phyloP scores from a whole-genome alignment of 1,140 invertebrate genomes.

The Parapsyche elsis region DNA sequence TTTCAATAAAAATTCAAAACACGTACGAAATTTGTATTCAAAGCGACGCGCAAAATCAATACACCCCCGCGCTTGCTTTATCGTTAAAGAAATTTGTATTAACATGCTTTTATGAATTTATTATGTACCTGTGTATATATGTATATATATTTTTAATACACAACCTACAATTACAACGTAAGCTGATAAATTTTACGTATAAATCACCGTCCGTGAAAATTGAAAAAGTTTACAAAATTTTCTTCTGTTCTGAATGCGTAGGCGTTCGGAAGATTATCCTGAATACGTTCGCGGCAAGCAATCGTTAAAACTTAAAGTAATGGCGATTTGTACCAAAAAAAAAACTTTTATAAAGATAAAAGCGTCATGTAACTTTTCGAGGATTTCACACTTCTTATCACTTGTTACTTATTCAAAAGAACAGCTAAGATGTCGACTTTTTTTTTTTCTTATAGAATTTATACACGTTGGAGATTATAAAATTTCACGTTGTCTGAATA shows the following conservation, averaged over 20 bases:
- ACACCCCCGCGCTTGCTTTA: constrained; percentile 1
- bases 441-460: no score
- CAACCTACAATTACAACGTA: background rate
- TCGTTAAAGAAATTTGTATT: constrained; percentile 9
- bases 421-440: background rate
- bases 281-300: constrained; percentile 8
- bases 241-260: background rate
- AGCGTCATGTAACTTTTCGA: constrained; percentile 13
- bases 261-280: constrained; percentile 3
- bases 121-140: background rate
- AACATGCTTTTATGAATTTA: background rate
- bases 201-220: constrained; percentile 4
- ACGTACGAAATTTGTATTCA: background rate
- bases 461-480: no score
- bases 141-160: no score
- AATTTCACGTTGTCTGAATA: no score
- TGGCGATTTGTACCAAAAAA: constrained; percentile 11
- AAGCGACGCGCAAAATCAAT: background rate
- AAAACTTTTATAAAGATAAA: constrained; percentile 15
- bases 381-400: constrained; percentile 23
- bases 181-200: constrained; percentile 24
- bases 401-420: background rate
- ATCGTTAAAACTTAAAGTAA: constrained; percentile 22
- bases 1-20: constrained; percentile 9
- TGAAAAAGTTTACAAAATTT: constrained; percentile 22